Conservation (phyloP, 2,888 invertebrate species). For the Pelosia muscerda region DNA sequence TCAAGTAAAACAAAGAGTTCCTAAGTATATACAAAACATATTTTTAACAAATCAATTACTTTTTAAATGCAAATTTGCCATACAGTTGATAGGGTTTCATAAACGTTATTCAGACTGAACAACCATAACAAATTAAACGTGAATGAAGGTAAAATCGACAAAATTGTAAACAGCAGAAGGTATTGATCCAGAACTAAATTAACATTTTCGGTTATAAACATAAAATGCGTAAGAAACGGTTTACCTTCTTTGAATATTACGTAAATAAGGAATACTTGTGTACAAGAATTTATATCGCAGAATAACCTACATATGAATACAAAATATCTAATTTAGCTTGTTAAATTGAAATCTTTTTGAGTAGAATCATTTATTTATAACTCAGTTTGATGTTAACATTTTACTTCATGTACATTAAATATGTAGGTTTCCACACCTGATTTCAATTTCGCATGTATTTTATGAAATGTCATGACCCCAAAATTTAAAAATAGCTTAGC, state of each 20-base stretch:
- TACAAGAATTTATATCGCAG: not conserved
- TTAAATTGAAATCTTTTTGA: slow-evolving; percentile 5
- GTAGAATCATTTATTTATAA: not conserved
- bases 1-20: too few relatives aligned
- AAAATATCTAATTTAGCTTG: not conserved
- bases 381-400: not conserved
- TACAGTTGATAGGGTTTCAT: too few relatives aligned
- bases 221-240: not conserved
- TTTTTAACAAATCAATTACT: not conserved
- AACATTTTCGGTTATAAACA: not conserved
- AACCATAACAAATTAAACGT: too few relatives aligned
- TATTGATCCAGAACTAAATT: not conserved
- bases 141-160: not conserved
- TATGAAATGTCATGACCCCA: too few relatives aligned
- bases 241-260: not conserved
- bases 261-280: not conserved
- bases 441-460: too few relatives aligned
- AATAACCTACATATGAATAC: not conserved
- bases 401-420: not conserved
- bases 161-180: not conserved
- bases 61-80: too few relatives aligned
- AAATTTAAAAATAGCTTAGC: not conserved
- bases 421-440: not conserved
- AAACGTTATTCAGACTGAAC: not conserved
- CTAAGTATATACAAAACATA: too few relatives aligned